Percentiles rank a stretch among this genome's conserved stretches.
These are phyloP conservation scores for Drosophila algonquin DNA, from an alignment of 2,888 invertebrate species.

Conservation along the genomic window DNA sequence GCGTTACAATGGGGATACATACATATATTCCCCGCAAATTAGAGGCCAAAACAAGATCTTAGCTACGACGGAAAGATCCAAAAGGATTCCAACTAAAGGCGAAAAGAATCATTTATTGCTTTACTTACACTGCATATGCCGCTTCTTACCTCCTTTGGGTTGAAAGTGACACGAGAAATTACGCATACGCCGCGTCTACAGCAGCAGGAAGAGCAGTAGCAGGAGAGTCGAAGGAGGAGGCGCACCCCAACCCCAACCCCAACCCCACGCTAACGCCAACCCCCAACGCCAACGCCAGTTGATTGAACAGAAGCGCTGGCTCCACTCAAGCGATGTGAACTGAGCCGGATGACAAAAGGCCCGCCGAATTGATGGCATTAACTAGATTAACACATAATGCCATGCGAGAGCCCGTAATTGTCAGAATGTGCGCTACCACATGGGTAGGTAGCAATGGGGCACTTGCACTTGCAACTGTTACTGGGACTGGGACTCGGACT, in stretches of 20 bases:
- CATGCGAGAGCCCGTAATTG: slow-evolving; percentile 42
- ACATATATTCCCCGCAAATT: slow-evolving; percentile 3
- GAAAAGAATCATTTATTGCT: no score
- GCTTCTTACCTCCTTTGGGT: not conserved
- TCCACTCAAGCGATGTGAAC: slow-evolving; percentile 32
- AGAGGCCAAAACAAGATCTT: slow-evolving; percentile 4
- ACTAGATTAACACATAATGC: slow-evolving; percentile 49
- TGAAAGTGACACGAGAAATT: slow-evolving; percentile 1
- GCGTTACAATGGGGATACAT: slow-evolving; percentile 6
- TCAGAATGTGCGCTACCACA: slow-evolving; percentile 1
- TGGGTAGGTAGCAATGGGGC: not conserved
- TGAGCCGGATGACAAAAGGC: slow-evolving; percentile 14
- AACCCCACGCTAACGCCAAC: not conserved
- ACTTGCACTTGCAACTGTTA: not conserved
- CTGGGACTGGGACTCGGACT: slow-evolving; percentile 11
- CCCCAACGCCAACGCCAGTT: not conserved
- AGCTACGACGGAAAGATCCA: not conserved
- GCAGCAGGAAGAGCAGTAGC: not conserved
- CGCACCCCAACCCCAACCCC: not conserved
- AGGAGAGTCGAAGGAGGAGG: not conserved
- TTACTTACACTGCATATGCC: no score
- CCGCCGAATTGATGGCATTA: slow-evolving; percentile 40
- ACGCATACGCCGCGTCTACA: slow-evolving; percentile 29
- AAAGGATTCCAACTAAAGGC: not conserved
- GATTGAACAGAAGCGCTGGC: slow-evolving; percentile 6